Conservation (phyloP, 2,888 invertebrate genomes). For the Pachycephus smyrnensis region DNA sequence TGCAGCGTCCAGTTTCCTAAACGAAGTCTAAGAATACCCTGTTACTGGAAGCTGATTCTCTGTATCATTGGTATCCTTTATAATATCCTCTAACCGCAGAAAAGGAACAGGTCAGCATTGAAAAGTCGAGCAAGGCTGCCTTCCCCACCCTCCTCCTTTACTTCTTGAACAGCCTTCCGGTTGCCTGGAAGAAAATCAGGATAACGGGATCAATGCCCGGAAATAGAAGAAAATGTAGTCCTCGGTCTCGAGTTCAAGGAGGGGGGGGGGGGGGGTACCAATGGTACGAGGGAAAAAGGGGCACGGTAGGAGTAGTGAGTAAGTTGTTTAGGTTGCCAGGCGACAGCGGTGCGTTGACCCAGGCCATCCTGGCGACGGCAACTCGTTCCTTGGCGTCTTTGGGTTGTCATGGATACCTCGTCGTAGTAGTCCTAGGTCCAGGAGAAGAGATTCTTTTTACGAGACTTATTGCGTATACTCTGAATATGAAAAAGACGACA, state of each 20-base stretch:
- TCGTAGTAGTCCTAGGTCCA: conserved; percentile 13
- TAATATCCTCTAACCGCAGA: neutral
- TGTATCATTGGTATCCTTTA: neutral
- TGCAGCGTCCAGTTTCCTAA: neutral
- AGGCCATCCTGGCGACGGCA: conserved; percentile 39
- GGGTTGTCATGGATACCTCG: conserved; percentile 47
- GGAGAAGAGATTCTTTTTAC: neutral
- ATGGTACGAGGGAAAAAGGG: neutral
- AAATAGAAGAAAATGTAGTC: conserved; percentile 32
- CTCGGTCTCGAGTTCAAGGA: conserved; percentile 31
- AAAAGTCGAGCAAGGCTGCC: neutral
- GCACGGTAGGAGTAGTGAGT: conserved; percentile 25
- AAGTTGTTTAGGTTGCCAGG: conserved; percentile 56
- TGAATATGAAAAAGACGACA: neutral
- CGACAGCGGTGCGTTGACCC: conserved; percentile 56
- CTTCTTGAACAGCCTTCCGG: neutral
- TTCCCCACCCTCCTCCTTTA: too few species aligned
- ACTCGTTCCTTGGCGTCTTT: conserved; percentile 31
- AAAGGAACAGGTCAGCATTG: neutral
- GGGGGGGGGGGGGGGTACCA: neutral
- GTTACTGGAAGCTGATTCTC: neutral
- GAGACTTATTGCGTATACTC: neutral
- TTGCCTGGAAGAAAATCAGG: conserved; percentile 28
- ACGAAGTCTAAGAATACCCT: neutral
- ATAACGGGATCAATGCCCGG: conserved; percentile 32